These are phyloP conservation scores for Melanophora roralis DNA, from an alignment of 2,888 invertebrate species.

Conservation along the genomic window DNA sequence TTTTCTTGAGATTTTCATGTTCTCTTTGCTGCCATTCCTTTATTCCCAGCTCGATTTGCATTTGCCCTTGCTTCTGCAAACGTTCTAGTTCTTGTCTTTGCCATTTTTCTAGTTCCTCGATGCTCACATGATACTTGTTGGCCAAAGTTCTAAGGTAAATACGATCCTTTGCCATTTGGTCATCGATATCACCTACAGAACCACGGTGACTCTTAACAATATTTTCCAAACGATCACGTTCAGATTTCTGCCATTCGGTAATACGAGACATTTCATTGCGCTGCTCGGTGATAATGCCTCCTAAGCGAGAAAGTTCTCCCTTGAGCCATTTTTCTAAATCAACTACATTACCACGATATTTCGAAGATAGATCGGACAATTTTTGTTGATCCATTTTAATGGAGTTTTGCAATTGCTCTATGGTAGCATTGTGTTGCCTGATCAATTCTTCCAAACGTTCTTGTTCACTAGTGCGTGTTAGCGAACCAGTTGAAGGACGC, in stretches of 20 bases:
- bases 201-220: conserved; percentile 72
- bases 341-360: conserved; percentile 73
- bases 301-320: conserved; percentile 71
- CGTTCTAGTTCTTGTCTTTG: conserved; percentile 73
- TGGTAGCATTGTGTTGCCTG: conserved; percentile 73
- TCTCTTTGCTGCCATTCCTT: conserved; percentile 74
- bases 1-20: conserved; percentile 69
- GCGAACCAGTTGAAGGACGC: conserved; percentile 60
- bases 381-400: conserved; percentile 73
- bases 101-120: conserved; percentile 75
- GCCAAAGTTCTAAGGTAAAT: conserved; percentile 71
- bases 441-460: conserved; percentile 71
- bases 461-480: conserved; percentile 67
- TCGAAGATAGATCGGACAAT: conserved; percentile 69
- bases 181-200: conserved; percentile 70
- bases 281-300: conserved; percentile 71
- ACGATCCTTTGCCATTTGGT: conserved; percentile 71
- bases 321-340: conserved; percentile 74
- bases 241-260: conserved; percentile 73
- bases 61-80: conserved; percentile 69
- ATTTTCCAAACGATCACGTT: conserved; percentile 71
- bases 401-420: conserved; percentile 71
- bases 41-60: conserved; percentile 66
- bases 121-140: conserved; percentile 72
- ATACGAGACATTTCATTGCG: conserved; percentile 73